Conservation (phyloP, 2,113 vertebrate species). For the Apteryx mantelli region DNA sequence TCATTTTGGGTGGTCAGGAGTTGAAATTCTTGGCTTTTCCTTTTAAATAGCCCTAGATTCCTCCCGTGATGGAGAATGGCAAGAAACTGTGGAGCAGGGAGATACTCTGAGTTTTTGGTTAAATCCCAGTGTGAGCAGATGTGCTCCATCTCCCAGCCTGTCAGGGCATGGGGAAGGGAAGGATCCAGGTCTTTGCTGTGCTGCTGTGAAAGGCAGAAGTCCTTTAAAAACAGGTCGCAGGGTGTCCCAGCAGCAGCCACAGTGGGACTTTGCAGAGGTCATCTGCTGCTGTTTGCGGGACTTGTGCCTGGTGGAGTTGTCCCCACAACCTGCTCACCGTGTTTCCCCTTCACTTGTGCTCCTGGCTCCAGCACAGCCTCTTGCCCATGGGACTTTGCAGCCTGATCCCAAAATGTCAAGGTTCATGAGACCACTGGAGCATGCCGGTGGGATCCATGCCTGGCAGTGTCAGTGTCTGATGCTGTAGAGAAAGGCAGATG, state of each 20-base stretch:
- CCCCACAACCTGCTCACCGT: neutral
- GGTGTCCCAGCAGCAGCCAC: neutral
- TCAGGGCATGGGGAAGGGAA: neutral
- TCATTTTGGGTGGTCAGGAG: neutral
- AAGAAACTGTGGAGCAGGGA: neutral
- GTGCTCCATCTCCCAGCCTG: neutral
- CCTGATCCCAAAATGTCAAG: neutral
- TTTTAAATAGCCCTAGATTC: neutral
- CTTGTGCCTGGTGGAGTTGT: neutral
- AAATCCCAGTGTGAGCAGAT: neutral
- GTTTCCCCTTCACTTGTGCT: neutral
- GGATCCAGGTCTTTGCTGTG: neutral
- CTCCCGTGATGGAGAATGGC: neutral
- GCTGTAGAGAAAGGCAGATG: neutral
- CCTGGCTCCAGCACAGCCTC: neutral
- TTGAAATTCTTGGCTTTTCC: neutral
- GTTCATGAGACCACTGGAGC: neutral
- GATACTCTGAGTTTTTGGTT: neutral
- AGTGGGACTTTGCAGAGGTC: neutral
- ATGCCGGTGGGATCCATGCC: neutral
- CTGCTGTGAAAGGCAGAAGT: neutral
- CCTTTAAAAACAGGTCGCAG: neutral
- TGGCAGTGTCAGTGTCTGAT: neutral
- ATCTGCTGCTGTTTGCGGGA: neutral
- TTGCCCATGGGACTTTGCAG: neutral